Evolutionary conservation across 1,140 invertebrate species (phyloP).

Genomic region (Proctacanthus coquilletti): DNA sequence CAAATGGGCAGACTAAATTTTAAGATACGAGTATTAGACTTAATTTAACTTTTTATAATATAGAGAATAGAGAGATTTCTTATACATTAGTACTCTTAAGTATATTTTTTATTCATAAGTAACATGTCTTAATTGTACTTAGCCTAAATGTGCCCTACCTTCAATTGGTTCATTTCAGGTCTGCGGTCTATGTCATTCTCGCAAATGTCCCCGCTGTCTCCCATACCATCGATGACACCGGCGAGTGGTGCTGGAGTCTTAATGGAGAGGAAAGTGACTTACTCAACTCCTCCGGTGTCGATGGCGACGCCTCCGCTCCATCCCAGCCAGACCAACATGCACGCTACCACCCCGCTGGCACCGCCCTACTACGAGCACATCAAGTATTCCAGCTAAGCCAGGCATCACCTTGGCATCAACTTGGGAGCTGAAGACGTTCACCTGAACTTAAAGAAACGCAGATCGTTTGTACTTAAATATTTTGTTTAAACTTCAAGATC

Average conservation of each 20-base stretch:
- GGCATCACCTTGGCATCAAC: no score
- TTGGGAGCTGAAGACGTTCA: no score
- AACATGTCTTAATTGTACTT: not conserved
- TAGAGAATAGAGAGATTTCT: no score
- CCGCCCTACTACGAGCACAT: constrained; percentile 20
- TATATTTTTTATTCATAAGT: not conserved
- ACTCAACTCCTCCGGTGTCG: constrained; percentile 18
- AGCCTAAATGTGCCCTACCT: not conserved
- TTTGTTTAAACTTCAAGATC: no score
- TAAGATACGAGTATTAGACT: no score
- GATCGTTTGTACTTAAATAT: no score
- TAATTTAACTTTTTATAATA: no score
- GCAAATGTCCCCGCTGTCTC: constrained; percentile 17
- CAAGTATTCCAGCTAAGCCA: constrained; percentile 22
- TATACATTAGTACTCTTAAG: no score
- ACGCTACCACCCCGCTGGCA: not conserved
- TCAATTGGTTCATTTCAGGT: constrained; percentile 10
- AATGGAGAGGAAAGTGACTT: constrained; percentile 24
- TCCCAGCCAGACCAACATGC: constrained; percentile 1
- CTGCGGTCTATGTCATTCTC: constrained; percentile 22
- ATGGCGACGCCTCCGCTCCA: constrained; percentile 9
- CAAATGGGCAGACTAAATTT: no score
- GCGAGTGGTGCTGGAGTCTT: constrained; percentile 11
- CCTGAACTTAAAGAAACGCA: no score
- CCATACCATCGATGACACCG: constrained; percentile 1